Conservation (phyloP, 1,140 invertebrate species). For the Probaryconus sp. region DNA sequence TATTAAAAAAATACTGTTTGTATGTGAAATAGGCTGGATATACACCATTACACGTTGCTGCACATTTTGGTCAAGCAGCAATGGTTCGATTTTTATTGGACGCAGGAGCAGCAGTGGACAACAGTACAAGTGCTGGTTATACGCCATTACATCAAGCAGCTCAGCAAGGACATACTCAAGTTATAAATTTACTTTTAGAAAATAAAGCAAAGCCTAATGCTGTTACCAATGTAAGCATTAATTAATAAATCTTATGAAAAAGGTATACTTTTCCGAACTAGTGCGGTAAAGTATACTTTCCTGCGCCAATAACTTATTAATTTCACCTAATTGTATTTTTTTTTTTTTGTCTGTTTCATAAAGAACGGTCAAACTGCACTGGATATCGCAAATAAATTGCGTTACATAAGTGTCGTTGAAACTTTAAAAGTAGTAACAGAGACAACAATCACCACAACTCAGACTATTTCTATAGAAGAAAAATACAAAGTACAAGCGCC, state of each 20-base stretch:
- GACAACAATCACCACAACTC: conserved; percentile 87
- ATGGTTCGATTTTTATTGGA: conserved; percentile 96
- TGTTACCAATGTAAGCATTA: conserved; percentile 90
- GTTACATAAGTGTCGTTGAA: conserved; percentile 98
- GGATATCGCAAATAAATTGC: conserved; percentile 95
- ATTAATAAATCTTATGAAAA: too few relatives aligned
- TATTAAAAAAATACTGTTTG: conserved; percentile 2
- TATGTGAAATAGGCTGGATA: conserved; percentile 87
- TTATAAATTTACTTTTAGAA: conserved; percentile 96
- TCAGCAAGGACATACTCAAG: conserved; percentile 97
- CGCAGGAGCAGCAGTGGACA: conserved; percentile 86
- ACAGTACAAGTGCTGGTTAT: conserved; percentile 90
- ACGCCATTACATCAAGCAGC: conserved; percentile 98
- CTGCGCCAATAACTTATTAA: too few relatives aligned
- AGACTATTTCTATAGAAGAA: conserved; percentile 86
- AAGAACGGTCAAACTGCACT: conserved; percentile 98
- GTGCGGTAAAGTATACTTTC: too few relatives aligned
- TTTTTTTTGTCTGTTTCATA: conserved; percentile 56
- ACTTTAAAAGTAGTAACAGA: conserved; percentile 98
- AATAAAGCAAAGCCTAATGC: conserved; percentile 97
- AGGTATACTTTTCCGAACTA: too few relatives aligned
- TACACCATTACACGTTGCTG: conserved; percentile 97
- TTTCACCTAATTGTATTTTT: too few relatives aligned
- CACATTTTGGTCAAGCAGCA: conserved; percentile 97
- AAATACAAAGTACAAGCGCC: conserved; percentile 98